Conservation (phyloP, 2,888 invertebrate species). For the Kuschelorhynchus macadamiae region DNA sequence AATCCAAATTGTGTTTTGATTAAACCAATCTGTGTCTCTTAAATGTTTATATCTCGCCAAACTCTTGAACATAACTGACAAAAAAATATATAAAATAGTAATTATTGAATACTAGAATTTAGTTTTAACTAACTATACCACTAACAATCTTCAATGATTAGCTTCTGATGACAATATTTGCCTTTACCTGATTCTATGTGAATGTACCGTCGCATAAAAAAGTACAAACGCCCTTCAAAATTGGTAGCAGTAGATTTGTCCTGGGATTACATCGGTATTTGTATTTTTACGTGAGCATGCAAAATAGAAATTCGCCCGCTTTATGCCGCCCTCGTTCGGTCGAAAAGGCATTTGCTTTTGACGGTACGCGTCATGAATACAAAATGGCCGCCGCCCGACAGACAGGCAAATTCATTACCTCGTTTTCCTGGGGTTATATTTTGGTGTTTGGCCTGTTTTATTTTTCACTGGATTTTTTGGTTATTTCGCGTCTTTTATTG, state of each 20-base stretch:
- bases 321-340: constrained; percentile 37
- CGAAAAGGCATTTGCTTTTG: constrained; percentile 45
- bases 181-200: no score
- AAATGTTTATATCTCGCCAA: no score
- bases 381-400: constrained; percentile 24
- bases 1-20: no score
- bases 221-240: constrained; percentile 3
- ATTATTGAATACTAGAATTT: no score
- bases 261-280: constrained; percentile 40
- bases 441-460: constrained; percentile 19
- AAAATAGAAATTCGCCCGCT: constrained; percentile 41
- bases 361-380: constrained; percentile 41
- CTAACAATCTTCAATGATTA: no score
- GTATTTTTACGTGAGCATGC: constrained; percentile 42
- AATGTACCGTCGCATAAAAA: no score
- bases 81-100: no score
- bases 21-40: no score
- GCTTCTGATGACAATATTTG: no score
- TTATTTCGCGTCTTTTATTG: no score
- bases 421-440: constrained; percentile 35
- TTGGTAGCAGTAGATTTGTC: constrained; percentile 24
- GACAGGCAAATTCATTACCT: constrained; percentile 41
- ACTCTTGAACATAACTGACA: no score
- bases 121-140: no score
- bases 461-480: constrained; percentile 9